Percentiles rank a stretch among this genome's conserved stretches.
Evolutionary conservation across 2,888 invertebrate genomes (phyloP).

Genomic region (Resseliella maxima): DNA sequence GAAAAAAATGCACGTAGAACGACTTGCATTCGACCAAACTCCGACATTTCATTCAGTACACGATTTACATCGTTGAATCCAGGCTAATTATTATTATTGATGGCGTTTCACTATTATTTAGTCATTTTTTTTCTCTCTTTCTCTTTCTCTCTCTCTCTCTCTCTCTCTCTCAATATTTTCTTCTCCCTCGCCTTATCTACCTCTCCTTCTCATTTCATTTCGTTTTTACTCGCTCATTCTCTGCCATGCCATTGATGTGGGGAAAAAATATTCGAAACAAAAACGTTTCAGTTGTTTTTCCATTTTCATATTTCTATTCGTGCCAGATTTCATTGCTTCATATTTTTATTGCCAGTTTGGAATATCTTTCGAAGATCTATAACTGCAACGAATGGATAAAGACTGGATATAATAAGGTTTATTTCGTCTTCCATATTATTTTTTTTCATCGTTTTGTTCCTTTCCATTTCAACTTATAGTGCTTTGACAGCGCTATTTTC

Average conservation of each 20-base stretch:
- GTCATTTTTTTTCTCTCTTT: background rate
- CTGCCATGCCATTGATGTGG: background rate
- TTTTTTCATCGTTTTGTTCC: background rate
- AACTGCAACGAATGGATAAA: slow-evolving; percentile 33
- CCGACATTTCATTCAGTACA: slow-evolving; percentile 25
- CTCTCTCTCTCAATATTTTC: background rate
- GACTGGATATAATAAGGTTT: slow-evolving; percentile 51
- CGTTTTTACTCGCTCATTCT: too few species aligned
- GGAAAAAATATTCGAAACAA: background rate
- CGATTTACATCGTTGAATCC: slow-evolving; percentile 48
- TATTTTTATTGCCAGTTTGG: slow-evolving; percentile 41
- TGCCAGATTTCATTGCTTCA: slow-evolving; percentile 46
- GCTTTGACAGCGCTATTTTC: slow-evolving; percentile 51
- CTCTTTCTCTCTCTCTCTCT: background rate
- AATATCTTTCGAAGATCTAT: slow-evolving; percentile 46
- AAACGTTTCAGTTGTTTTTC: slow-evolving; percentile 11
- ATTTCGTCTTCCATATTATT: background rate
- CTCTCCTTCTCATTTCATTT: too few species aligned
- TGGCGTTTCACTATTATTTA: slow-evolving; percentile 30
- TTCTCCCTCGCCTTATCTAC: background rate
- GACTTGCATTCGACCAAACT: background rate
- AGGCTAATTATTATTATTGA: slow-evolving; percentile 55
- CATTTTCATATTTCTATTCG: background rate
- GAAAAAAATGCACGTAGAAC: slow-evolving; percentile 3
- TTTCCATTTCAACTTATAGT: slow-evolving; percentile 7